Percentiles rank a stretch among this genome's conserved stretches.
phyloP scores from a whole-genome alignment of 2,797 vertebrate species.

The Coluber constrictor region DNA sequence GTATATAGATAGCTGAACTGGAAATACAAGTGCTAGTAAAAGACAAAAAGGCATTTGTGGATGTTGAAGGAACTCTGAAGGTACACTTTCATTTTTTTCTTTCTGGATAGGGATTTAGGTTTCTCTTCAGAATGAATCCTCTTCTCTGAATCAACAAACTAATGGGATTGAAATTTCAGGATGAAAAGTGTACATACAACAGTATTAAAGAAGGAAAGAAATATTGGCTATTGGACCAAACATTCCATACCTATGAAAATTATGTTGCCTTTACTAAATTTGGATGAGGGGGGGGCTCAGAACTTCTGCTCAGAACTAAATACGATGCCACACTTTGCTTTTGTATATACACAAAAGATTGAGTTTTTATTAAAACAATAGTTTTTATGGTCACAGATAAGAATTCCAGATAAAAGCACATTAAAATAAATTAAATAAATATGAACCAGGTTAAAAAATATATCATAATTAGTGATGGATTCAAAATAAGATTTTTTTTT shows the following conservation, averaged over 20 bases:
- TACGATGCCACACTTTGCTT: not conserved
- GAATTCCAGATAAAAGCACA: not conserved
- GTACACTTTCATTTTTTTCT: not conserved
- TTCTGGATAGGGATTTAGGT: not conserved
- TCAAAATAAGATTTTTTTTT: not conserved
- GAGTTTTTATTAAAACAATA: not conserved
- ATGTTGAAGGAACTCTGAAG: not conserved
- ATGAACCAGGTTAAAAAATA: not conserved
- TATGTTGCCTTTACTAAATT: not conserved
- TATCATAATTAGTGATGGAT: not conserved
- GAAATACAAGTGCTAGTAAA: not conserved
- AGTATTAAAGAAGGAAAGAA: not conserved
- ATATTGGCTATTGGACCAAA: not conserved
- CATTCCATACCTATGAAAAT: not conserved
- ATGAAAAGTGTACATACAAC: not conserved
- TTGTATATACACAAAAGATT: not conserved
- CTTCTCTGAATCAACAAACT: not conserved
- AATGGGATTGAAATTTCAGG: not conserved
- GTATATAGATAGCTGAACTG: not conserved
- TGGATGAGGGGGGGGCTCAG: not conserved
- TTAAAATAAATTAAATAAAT: not conserved
- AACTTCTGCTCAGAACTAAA: not conserved
- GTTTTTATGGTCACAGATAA: not conserved
- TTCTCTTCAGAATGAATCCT: not conserved
- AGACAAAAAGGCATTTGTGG: not conserved